Evolutionary conservation across 2,888 invertebrate species (phyloP).

Genomic region (Eurytoma californica): DNA sequence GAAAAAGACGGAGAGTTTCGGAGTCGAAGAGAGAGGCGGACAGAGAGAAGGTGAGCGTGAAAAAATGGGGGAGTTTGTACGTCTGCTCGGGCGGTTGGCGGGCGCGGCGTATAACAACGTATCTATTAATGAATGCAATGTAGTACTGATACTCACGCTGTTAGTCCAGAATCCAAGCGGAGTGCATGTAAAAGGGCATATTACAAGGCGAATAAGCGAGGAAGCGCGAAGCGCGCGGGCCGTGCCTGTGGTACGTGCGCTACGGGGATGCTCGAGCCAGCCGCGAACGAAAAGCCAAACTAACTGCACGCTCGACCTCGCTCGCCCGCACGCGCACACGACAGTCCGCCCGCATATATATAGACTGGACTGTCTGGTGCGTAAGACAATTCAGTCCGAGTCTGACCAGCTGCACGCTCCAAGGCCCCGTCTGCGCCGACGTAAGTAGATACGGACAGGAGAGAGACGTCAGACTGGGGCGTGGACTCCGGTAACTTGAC

Average conservation of each 20-base stretch:
- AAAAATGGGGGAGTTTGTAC: constrained; percentile 14
- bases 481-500: too few relatives aligned
- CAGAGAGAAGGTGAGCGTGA: neutral
- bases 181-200: neutral
- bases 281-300: constrained; percentile 1
- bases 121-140: neutral
- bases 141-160: constrained; percentile 22
- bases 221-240: neutral
- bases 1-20: neutral
- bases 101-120: neutral
- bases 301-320: neutral
- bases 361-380: too few relatives aligned
- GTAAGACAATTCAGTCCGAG: too few relatives aligned
- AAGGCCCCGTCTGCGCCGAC: neutral
- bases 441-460: constrained; percentile 9
- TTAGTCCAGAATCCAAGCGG: neutral
- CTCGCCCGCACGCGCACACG: neutral
- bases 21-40: neutral
- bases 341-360: too few relatives aligned
- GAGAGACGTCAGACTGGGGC: neutral
- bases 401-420: neutral
- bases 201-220: neutral
- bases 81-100: neutral
- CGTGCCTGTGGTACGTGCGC: neutral
- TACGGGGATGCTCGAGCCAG: neutral